A percentile compares a stretch with the other conserved stretches of the same genome.
These are phyloP conservation scores for Drosophila seguyi DNA, from an alignment of 1,140 invertebrate genomes.

Conservation along the genomic window DNA sequence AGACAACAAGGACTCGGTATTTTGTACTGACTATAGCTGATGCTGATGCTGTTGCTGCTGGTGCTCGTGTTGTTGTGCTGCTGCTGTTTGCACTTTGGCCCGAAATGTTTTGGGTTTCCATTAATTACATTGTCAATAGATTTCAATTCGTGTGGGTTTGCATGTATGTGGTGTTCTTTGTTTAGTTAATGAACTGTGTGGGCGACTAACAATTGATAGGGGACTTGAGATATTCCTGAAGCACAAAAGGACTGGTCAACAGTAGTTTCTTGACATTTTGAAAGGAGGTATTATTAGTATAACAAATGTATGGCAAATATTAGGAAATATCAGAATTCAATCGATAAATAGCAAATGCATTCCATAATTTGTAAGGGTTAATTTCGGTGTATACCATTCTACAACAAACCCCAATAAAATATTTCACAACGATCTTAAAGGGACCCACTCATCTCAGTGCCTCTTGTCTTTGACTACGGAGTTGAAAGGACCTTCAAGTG, in stretches of 20 bases:
- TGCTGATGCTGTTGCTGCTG: background rate
- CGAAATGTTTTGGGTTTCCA: conserved; percentile 43
- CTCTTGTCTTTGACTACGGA: background rate
- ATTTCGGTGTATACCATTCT: background rate
- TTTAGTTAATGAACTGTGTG: conserved; percentile 38
- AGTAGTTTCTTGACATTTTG: conserved; percentile 7
- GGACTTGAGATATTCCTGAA: conserved; percentile 6
- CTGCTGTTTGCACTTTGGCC: conserved; percentile 47
- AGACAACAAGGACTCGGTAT: conserved; percentile 14
- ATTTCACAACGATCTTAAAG: background rate
- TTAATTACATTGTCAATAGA: conserved; percentile 79
- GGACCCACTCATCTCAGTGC: background rate
- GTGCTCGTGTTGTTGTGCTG: conserved; percentile 26
- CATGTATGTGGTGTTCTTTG: conserved; percentile 25
- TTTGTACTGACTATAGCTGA: conserved; percentile 31
- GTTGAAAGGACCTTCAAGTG: conserved; percentile 1
- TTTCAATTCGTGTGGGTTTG: conserved; percentile 10
- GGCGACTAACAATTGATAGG: conserved; percentile 28
- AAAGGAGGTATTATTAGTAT: too few relatives aligned
- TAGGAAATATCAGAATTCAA: background rate
- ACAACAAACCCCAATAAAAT: too few relatives aligned
- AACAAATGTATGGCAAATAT: too few relatives aligned
- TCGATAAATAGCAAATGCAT: background rate
- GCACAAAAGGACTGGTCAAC: background rate
- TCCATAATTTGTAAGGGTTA: too few relatives aligned